Evolutionary conservation across 2,888 invertebrate genomes (phyloP), one percentile per base, ranked within the genome.

Genomic region (Epistrophe eligans): DNA sequence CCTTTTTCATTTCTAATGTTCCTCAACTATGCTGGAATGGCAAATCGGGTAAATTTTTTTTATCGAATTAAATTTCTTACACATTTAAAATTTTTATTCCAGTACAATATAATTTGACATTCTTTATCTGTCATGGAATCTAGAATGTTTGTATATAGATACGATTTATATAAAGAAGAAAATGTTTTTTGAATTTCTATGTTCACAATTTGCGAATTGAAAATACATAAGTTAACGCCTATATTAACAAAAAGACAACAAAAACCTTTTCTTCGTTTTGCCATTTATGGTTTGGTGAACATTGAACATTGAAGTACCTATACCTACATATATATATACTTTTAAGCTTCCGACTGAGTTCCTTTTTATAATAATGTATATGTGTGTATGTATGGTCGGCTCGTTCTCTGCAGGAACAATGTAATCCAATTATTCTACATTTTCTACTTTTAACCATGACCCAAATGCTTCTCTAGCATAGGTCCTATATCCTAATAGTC

Each of bases 401-500:
- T 64, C 48, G 57, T 72, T 71, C 71, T 60, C 76, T 76, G 58
- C 58, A 76, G 70, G 50, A 80, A 71, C 71, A 76, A 80, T 74
- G 76, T 71, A 80, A 84, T 84, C 64, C 80, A 84, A 84, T 76
- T 84, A 84, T 80, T 60, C 45, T 66, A 58, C 76, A 84, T 80
- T 76, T 40, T 74, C 66, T 74, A 66, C 64, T 58, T 84, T 76
- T 80, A 76, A 84, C 84, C 84, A 80, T 80, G 84, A 84, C 74
- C 80, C 58, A 57, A 71, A 71, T 80, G 58, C 17, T 58, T 50
- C 38, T 50, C 24, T 70, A n/a, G 38, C 40, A 52, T 15, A 40
- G 24, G 24, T 52, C 52, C 70, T 38, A 11, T 38, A 40, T 24
- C 19, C 9, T 60, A n/a, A 32, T 10, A 38, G 15, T 24, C 67